Base-by-base conservation (phyloP, 2,888 invertebrate genomes). In the Nomada flava region DNA sequence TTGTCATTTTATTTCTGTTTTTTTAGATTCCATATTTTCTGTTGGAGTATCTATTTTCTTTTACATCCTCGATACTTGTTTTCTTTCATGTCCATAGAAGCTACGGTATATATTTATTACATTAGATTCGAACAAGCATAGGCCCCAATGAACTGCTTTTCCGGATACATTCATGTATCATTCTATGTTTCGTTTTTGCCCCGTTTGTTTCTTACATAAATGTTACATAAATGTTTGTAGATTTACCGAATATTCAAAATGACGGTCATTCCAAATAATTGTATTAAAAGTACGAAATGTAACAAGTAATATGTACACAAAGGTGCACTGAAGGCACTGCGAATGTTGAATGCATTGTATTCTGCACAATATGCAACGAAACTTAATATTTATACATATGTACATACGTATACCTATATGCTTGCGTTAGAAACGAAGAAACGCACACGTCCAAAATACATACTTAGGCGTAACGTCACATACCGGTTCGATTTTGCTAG, bases 331-430 rank as follows among this genome's bases (percentile, higher is more conserved):
- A 67, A 71, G 18, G 23, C 62, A 57, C 23, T 64, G 60, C 72
- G 67, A 81, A 80, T 80, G 64, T 71, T 50, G 68, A 79, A 73
- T 65, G 68, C 26, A 13, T 36, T 29, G 20, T 60, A 60, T 20
- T 42, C 59, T 47, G 18, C 50, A 69, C 68, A 47, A 26, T 62
- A 47, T n/a, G 11, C 62, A 44, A 60, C 15, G 10, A 5, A 62
- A 55, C n/a, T 47, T 2, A 36, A 44, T 53, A 72, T n/a, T 65
- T 26, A 57, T 73, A 74, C 62, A 44, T 53, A 72, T n/a, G 60
- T 26, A 57, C 68, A 74, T 59, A 47, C 47, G 47, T 15, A 47
- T 1, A 11, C 13, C 2, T 47, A 13, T 3, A 47, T 15, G 74
- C 63, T 72, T 77, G 29, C 15, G 42, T 68, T 71, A 72, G 72